Percentiles rank a stretch among this genome's conserved stretches.
Conservation (phyloP, 1,140 invertebrate genomes). For the Conus betulinus region DNA sequence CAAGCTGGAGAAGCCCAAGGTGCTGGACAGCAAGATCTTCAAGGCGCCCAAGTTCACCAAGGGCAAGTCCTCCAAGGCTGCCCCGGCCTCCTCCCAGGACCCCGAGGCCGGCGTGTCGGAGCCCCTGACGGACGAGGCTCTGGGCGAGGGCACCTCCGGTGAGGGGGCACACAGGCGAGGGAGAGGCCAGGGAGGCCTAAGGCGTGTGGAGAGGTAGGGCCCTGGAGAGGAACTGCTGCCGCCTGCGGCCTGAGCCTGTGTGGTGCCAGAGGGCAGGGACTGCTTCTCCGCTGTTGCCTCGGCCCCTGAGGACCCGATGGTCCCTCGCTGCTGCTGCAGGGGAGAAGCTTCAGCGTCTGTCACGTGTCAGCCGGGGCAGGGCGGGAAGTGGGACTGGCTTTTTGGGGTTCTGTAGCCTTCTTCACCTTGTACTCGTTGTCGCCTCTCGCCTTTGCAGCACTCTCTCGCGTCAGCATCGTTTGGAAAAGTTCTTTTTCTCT, state of each 20-base stretch:
- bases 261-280: not conserved
- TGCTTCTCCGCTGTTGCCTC: not conserved
- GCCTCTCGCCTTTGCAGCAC: no score
- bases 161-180: slow-evolving; percentile 25
- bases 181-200: slow-evolving; percentile 26
- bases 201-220: not conserved
- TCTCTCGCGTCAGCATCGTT: no score
- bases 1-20: slow-evolving; percentile 46
- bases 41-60: slow-evolving; percentile 47
- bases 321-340: not conserved
- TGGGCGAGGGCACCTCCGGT: slow-evolving; percentile 29
- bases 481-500: no score
- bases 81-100: slow-evolving; percentile 22
- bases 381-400: not conserved
- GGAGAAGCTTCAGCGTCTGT: not conserved
- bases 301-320: not conserved
- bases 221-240: no score
- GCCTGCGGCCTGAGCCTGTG: no score
- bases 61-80: slow-evolving; percentile 36
- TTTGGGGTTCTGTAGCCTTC: not conserved
- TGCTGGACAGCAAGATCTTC: slow-evolving; percentile 43
- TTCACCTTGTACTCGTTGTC: not conserved
- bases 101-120: slow-evolving; percentile 43
- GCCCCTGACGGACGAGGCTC: slow-evolving; percentile 34
- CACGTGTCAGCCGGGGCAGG: not conserved